Base-by-base conservation (phyloP, 2,113 vertebrate species). In the Rhabdornis inornatus region DNA sequence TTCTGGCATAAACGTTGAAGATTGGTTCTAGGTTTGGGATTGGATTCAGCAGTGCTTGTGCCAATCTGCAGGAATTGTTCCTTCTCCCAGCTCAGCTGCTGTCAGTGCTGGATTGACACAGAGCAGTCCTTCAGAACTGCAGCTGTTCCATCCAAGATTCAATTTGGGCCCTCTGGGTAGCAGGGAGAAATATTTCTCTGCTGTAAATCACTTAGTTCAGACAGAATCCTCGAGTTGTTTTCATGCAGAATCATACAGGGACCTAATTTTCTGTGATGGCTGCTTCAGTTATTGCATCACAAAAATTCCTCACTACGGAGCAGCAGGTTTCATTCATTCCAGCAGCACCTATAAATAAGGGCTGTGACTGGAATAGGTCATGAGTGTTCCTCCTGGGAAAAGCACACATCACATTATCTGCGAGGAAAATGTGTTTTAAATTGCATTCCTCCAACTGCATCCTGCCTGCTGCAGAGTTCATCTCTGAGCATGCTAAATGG, bases 311-410 rank as follows among this genome's bases (percentile, higher is more conserved):
- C 17, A 4, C 57, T 72, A 0, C 7, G 10, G 81, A 94, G 72
- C 61, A 91, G 77, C 57, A 82, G 61, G 50, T 90, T 86, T 83
- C 80, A 66, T 71, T 90, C 91, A 74, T 83, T 63, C 89, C 39
- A 93, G 87, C 76, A 30, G 13, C 89, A 86, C 80, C 86, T 86
- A 77, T 95, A 90, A 95, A 95, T 92, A 95, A 92, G 50, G 68
- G 42, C 4, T 77, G 60, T 74, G 90, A 88, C 76, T 93, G 76
- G 89, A 92, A 88, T 6, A 57, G 88, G 88, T 22, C 90, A 31
- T 5, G 63, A 88, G 75, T 47, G 79, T 14, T 83, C 66, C 89
- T 93, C 68, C 75, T 86, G 96, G 83, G 83, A 89, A 65, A 64
- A 31, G 33, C 55, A 27, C 64, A 50, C 84, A 88, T 39, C 0